Evolutionary conservation across 2,888 invertebrate genomes (phyloP).

Genomic region (Sphaerolaimus hirsutus): DNA sequence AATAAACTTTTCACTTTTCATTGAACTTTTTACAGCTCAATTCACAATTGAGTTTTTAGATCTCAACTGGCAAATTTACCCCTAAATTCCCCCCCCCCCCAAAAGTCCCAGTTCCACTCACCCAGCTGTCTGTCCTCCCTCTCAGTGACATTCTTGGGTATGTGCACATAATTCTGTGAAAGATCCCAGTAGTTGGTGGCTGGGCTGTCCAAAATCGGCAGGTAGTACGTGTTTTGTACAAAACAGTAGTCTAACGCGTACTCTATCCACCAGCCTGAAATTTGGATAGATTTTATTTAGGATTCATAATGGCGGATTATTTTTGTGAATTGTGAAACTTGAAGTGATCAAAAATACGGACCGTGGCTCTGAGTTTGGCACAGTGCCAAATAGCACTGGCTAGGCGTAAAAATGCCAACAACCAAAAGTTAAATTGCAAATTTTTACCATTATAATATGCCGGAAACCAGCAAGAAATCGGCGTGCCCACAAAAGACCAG

Average conservation of each 20-base stretch:
- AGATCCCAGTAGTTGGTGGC: conserved; percentile 17
- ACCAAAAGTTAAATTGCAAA: not conserved
- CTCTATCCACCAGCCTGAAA: conserved; percentile 26
- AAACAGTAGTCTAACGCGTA: conserved; percentile 33
- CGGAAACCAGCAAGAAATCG: conserved; percentile 34
- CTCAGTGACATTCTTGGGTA: conserved; percentile 23
- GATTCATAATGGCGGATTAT: no score
- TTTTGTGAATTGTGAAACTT: no score
- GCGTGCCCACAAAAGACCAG: conserved; percentile 31
- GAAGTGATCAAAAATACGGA: no score
- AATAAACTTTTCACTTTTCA: no score
- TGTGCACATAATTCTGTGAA: conserved; percentile 22
- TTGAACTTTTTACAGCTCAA: no score
- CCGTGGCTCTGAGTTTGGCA: no score
- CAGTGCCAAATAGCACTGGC: no score
- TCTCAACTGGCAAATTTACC: no score
- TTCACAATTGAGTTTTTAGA: no score
- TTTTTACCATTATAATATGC: conserved; percentile 29
- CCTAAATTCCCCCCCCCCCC: no score
- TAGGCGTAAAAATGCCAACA: conserved; percentile 10
- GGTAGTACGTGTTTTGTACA: conserved; percentile 33
- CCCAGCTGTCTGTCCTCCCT: conserved; percentile 27
- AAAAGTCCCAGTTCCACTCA: not conserved
- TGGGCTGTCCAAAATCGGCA: conserved; percentile 26
- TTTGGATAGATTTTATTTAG: no score